Evolutionary conservation across 2,888 invertebrate genomes (phyloP), one percentile per base, ranked within the genome.

Genomic region (Sicus ferrugineus): DNA sequence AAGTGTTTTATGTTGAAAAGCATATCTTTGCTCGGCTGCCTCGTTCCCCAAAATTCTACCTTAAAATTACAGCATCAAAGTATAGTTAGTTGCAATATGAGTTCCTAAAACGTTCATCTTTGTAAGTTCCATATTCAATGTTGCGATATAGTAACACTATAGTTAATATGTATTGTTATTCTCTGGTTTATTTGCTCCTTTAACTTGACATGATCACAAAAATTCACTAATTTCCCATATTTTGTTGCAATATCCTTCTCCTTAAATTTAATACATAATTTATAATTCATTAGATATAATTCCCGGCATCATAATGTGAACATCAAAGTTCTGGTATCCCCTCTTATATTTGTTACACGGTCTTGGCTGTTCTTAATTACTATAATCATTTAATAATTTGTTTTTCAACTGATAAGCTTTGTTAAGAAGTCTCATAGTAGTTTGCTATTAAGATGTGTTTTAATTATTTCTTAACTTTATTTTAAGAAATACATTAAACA

Each of bases 151-250:
- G 28, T 63, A 63, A 59, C 2, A 59, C 46, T 48, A 48, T 48
- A 16, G 48, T 4, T 63, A 63, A 30, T 48, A 48, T n/a, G 21
- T 19, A 48, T 34, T 58, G 46, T 65, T 65, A 34, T 19, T 65
- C 26, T 65, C 42, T 14, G 42, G 42, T 42, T 42, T 14, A 6
- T 42, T 19, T 50, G 48, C 31, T 50, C 50, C 31, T 52, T 50
- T 21, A 64, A 48, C 65, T 54, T 38, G 65, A 65, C 42, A 46
- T 74, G 75, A 75, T 75, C 75, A 75, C 75, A 71, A 75, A 73
- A 73, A 72, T 69, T 75, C 73, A 69, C 75, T 73, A 71, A 70
- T 74, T 72, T 75, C 75, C 75, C 75, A 75, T 74, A 75, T 75
- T 73, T 74, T 74, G 70, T 70, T 74, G 71, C 70, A 61, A 42